phyloP scores from a whole-genome alignment of 1,140 invertebrate species.

The Hycleus phaleratus region DNA sequence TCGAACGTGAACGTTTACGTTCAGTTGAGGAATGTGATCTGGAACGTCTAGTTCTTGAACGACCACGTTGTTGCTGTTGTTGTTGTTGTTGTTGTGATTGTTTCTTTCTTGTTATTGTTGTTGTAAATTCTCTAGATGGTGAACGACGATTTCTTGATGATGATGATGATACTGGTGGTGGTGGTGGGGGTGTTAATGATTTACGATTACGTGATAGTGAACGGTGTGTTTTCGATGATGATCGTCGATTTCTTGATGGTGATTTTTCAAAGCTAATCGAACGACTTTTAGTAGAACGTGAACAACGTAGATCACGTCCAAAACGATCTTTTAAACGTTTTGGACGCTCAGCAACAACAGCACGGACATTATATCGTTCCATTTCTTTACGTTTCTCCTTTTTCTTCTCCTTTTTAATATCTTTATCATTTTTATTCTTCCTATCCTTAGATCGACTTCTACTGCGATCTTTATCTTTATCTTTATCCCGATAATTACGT shows the following conservation, averaged over 20 bases:
- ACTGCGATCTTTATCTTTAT: conserved; percentile 23
- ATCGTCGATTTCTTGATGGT: conserved; percentile 13
- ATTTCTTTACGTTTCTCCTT: conserved; percentile 71
- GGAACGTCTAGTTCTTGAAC: conserved; percentile 18
- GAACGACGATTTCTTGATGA: conserved; percentile 6
- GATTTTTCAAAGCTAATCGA: conserved; percentile 8
- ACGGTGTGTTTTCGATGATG: background rate
- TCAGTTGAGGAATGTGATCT: conserved; percentile 32
- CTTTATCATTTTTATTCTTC: conserved; percentile 36
- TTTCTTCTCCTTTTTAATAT: conserved; percentile 43
- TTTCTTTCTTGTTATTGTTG: background rate
- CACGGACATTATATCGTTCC: conserved; percentile 72
- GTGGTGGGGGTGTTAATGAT: background rate
- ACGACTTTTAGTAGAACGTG: conserved; percentile 18
- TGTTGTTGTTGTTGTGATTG: no score
- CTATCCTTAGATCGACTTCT: conserved; percentile 24
- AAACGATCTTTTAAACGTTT: conserved; percentile 68
- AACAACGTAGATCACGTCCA: conserved; percentile 56
- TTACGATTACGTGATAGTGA: background rate
- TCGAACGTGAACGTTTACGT: conserved; percentile 38
- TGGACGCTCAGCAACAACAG: conserved; percentile 63
- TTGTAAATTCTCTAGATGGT: conserved; percentile 13
- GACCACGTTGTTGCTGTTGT: background rate
- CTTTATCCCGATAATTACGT: conserved; percentile 69
- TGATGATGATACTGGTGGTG: conserved; percentile 3